These are phyloP conservation scores for Knipowitschia caucasica DNA, from an alignment of 2,797 vertebrate genomes.

Conservation along the genomic window DNA sequence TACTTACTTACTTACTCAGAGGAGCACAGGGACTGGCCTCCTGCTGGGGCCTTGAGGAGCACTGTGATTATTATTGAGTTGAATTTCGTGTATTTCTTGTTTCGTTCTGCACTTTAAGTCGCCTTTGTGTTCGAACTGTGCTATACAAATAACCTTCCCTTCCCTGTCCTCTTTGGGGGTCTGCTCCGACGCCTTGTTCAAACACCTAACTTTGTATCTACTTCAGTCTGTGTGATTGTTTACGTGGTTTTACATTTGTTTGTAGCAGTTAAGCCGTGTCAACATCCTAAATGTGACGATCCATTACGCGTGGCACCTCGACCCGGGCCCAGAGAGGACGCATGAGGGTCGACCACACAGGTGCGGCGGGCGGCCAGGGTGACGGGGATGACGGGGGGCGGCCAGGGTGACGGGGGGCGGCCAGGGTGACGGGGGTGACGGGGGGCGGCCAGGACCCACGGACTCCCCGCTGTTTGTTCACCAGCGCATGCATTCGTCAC, in stretches of 20 bases:
- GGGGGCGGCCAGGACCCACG: slow-evolving; percentile 55
- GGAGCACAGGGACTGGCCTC: no score
- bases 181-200: neutral
- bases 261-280: slow-evolving; percentile 17
- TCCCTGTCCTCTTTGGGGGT: neutral
- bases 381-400: no score
- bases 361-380: slow-evolving; percentile 50
- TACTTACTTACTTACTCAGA: no score
- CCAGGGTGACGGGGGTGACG: no score
- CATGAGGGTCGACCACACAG: slow-evolving; percentile 65
- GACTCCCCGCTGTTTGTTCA: slow-evolving; percentile 48
- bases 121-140: no score
- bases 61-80: no score
- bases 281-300: slow-evolving; percentile 55
- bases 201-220: neutral
- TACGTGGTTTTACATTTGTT: slow-evolving; percentile 15
- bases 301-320: slow-evolving; percentile 62
- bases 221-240: slow-evolving; percentile 5
- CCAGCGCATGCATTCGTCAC: slow-evolving; percentile 52
- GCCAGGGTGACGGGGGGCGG: slow-evolving; percentile 59
- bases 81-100: no score
- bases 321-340: slow-evolving; percentile 55
- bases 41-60: no score
- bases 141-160: no score
- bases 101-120: no score